A percentile compares a stretch with the other conserved stretches of the same genome.
phyloP scores from a whole-genome alignment of 2,113 vertebrate species.

The Corythaixoides concolor region DNA sequence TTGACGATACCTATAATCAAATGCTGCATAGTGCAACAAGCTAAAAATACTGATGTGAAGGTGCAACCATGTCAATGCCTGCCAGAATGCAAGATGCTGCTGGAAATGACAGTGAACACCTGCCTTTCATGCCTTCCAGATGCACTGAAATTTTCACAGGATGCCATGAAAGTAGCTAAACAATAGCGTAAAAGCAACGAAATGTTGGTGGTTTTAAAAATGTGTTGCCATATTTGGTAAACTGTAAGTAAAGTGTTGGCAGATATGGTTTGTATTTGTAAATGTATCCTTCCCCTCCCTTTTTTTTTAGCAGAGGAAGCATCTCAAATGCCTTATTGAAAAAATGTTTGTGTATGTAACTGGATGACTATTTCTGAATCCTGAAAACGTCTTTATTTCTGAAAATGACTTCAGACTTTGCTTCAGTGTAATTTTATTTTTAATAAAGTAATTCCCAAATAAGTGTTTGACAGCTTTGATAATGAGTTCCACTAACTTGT shows the following conservation, averaged over 20 bases:
- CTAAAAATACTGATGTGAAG: not conserved
- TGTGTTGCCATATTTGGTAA: not conserved
- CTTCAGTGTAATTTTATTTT: conserved; percentile 39
- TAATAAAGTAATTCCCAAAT: conserved; percentile 48
- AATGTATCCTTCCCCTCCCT: not conserved
- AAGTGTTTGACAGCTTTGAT: not conserved
- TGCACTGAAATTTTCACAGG: not conserved
- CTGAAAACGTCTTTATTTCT: conserved; percentile 12
- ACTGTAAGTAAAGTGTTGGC: not conserved
- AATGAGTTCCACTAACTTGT: not conserved
- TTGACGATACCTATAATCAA: not conserved
- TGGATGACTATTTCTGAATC: not conserved
- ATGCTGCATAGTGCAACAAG: rapidly evolving
- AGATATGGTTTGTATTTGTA: not conserved
- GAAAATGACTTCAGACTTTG: not conserved
- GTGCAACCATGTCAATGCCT: not conserved
- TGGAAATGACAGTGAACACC: not conserved
- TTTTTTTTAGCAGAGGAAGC: not conserved
- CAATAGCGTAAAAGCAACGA: not conserved
- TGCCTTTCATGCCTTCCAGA: not conserved
- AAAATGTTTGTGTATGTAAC: not conserved
- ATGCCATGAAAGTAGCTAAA: not conserved
- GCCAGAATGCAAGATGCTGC: not conserved
- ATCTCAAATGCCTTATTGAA: conserved; percentile 27
- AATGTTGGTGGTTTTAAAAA: not conserved